Conservation (phyloP, 2,888 invertebrate species). For the Fabriciana adippe region DNA sequence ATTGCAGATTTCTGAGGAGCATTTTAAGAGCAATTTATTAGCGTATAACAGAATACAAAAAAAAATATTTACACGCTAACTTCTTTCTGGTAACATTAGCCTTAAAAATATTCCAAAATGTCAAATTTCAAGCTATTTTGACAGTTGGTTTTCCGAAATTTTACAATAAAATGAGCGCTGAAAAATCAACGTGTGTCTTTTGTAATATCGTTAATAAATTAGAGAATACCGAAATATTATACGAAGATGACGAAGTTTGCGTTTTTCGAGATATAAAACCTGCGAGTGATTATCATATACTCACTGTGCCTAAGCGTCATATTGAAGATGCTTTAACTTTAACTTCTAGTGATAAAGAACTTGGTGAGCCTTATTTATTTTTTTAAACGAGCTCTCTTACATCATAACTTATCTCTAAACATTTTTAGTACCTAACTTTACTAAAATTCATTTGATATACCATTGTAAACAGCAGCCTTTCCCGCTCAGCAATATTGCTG, state of each 20-base stretch:
- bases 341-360: constrained; percentile 83
- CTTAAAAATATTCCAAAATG: constrained; percentile 8
- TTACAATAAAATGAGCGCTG: constrained; percentile 18
- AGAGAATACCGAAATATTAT: constrained; percentile 83
- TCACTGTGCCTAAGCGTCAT: constrained; percentile 90
- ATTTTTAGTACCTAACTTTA: not conserved
- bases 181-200: constrained; percentile 84
- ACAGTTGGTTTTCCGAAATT: constrained; percentile 10
- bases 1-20: too few relatives aligned
- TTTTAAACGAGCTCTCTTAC: not conserved
- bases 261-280: constrained; percentile 93
- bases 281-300: constrained; percentile 89
- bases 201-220: constrained; percentile 87
- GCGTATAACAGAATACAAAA: too few relatives aligned
- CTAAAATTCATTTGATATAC: too few relatives aligned
- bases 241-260: constrained; percentile 88
- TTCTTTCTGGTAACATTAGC: too few relatives aligned
- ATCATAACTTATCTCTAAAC: not conserved
- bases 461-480: too few relatives aligned
- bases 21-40: too few relatives aligned
- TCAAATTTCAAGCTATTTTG: constrained; percentile 5
- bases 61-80: too few relatives aligned
- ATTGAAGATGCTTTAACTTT: constrained; percentile 88
- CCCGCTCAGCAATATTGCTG: too few relatives aligned
- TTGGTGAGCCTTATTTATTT: constrained; percentile 83